Conservation (phyloP, 2,113 vertebrate species). For the Saguinus midas region DNA sequence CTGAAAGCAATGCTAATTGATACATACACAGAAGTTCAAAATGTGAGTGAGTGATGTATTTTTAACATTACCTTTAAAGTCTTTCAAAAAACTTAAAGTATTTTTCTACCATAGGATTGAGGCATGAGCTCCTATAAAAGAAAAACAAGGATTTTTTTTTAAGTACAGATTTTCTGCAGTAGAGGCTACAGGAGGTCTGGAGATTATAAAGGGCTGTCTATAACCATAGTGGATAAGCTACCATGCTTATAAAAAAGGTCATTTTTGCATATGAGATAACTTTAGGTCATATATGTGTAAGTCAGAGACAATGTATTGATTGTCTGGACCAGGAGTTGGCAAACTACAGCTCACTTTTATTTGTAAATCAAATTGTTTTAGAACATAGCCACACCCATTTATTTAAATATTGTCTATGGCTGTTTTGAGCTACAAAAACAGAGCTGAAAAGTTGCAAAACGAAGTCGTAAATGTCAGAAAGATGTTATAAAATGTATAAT, state of each 20-base stretch:
- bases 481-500: background rate
- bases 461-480: background rate
- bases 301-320: background rate
- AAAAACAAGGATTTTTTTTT: background rate
- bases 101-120: background rate
- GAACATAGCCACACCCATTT: background rate
- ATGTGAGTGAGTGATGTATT: background rate
- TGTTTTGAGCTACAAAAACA: background rate
- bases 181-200: background rate
- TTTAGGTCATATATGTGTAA: background rate
- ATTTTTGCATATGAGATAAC: background rate
- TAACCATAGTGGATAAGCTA: background rate
- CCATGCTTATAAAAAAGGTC: background rate
- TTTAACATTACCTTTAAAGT: conserved; percentile 7
- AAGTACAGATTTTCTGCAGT: background rate
- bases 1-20: background rate
- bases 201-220: background rate
- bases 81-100: background rate
- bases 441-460: background rate
- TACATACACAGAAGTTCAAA: background rate
- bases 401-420: background rate
- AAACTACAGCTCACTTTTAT: background rate
- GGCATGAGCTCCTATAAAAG: background rate
- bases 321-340: background rate
- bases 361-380: background rate